Conservation (phyloP, 2,113 vertebrate genomes). For the Monopterus albus region DNA sequence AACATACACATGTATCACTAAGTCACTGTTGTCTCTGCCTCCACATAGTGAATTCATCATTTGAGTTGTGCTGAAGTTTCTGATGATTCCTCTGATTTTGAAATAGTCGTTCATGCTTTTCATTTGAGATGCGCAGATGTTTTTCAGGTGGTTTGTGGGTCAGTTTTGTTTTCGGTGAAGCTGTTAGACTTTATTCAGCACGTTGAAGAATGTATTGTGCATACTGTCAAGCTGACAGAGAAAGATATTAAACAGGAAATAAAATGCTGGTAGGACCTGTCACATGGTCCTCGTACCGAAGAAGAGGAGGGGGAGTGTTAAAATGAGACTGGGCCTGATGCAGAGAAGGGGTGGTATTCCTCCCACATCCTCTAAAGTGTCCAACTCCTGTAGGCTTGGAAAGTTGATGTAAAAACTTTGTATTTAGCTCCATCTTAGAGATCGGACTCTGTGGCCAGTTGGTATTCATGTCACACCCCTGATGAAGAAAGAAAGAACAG, state of each 20-base stretch:
- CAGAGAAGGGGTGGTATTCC: not conserved
- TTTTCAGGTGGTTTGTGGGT: not conserved
- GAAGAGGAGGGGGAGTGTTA: not conserved
- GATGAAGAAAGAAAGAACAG: conserved; percentile 42
- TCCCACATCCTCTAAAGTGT: not conserved
- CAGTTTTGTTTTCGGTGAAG: not conserved
- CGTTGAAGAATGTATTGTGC: not conserved
- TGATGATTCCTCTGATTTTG: not conserved
- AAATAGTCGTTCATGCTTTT: not conserved
- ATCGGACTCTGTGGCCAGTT: not conserved
- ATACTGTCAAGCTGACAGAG: not conserved
- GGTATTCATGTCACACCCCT: conserved; percentile 20
- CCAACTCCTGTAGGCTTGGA: not conserved
- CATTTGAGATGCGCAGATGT: no score
- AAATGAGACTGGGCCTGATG: not conserved
- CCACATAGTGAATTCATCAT: no score
- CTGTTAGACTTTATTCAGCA: not conserved
- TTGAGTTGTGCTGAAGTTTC: no score
- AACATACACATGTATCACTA: no score
- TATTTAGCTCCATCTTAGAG: not conserved
- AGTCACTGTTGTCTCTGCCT: no score
- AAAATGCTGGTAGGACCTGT: not conserved
- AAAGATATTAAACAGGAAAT: not conserved
- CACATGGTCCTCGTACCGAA: not conserved
- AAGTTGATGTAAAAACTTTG: conserved; percentile 30